phyloP scores from a whole-genome alignment of 1,140 invertebrate species.

The Agrilus planipennis region DNA sequence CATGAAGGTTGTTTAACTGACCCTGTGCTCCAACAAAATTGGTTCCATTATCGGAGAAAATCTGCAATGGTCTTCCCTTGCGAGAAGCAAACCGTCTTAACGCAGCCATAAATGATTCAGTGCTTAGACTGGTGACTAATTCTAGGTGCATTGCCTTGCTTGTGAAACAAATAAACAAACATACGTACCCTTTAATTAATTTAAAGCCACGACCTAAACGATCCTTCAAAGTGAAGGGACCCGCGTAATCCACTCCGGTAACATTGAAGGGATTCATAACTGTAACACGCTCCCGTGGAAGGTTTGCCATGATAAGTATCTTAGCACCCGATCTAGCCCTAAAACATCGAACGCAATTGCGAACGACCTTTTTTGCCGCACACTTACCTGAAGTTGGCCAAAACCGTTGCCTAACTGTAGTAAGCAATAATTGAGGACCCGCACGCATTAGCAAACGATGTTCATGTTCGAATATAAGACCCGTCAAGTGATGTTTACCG shows the following conservation, averaged over 20 bases:
- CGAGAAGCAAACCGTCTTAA: not conserved
- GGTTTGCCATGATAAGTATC: not conserved
- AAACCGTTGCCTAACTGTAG: not conserved
- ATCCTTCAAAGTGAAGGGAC: constrained; percentile 11
- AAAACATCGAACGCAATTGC: not conserved
- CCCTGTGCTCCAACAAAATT: no score
- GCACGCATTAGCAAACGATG: not conserved
- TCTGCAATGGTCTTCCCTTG: not conserved
- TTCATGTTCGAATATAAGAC: constrained; percentile 1
- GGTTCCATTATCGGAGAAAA: no score
- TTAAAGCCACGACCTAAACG: constrained; percentile 8
- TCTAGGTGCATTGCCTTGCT: constrained; percentile 4
- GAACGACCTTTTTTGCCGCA: not conserved
- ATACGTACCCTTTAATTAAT: constrained; percentile 5
- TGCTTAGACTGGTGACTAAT: not conserved
- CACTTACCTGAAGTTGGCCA: constrained; percentile 3
- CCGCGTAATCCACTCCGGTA: constrained; percentile 16
- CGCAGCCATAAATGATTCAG: not conserved
- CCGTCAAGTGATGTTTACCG: constrained; percentile 9
- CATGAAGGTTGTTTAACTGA: no score
- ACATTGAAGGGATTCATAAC: constrained; percentile 8
- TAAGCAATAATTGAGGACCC: constrained; percentile 1
- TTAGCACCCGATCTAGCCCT: not conserved
- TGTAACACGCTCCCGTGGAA: not conserved
- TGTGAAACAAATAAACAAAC: constrained; percentile 4